phyloP scores from a whole-genome alignment of 2,888 invertebrate species.

The Silvanus unidentatus region DNA sequence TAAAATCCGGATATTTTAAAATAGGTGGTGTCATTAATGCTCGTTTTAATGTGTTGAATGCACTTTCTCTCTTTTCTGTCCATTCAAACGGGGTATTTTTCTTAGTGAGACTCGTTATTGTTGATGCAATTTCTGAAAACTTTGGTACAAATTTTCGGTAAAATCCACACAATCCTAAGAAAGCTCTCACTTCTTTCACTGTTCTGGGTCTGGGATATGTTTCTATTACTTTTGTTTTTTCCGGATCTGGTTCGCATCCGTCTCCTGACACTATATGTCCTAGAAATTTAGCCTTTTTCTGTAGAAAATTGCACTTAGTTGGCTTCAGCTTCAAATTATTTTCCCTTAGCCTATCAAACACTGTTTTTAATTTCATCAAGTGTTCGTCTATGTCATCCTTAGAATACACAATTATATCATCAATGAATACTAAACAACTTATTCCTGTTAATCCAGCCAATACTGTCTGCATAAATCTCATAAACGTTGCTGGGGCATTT shows the following conservation, averaged over 20 bases:
- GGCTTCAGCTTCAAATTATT: slow-evolving; percentile 2
- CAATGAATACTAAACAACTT: slow-evolving; percentile 17
- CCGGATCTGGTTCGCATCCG: slow-evolving; percentile 4
- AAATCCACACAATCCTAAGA: background rate
- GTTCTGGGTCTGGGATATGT: slow-evolving; percentile 2
- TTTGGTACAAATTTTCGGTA: slow-evolving; percentile 3
- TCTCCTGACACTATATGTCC: slow-evolving; percentile 6
- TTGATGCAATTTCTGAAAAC: slow-evolving; percentile 4
- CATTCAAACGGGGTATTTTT: slow-evolving; percentile 2
- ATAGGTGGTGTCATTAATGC: slow-evolving; percentile 10
- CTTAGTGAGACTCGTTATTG: slow-evolving; percentile 1
- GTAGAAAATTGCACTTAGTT: slow-evolving; percentile 1
- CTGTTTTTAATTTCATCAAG: background rate
- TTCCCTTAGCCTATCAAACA: slow-evolving; percentile 1
- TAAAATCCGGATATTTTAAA: slow-evolving; percentile 12
- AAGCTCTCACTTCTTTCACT: slow-evolving; percentile 1
- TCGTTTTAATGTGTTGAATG: slow-evolving; percentile 17
- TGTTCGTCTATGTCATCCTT: slow-evolving; percentile 6
- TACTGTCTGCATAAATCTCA: slow-evolving; percentile 5
- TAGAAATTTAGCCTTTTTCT: slow-evolving; percentile 5
- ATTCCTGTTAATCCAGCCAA: slow-evolving; percentile 1
- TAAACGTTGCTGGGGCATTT: slow-evolving; percentile 6
- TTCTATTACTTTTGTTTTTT: background rate
- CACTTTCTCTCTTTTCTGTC: background rate
- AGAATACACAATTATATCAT: slow-evolving; percentile 22